A percentile compares a stretch with the other conserved stretches of the same genome.
Evolutionary conservation across 2,888 invertebrate species (phyloP).

Genomic region (Ischnus inquisitorius): DNA sequence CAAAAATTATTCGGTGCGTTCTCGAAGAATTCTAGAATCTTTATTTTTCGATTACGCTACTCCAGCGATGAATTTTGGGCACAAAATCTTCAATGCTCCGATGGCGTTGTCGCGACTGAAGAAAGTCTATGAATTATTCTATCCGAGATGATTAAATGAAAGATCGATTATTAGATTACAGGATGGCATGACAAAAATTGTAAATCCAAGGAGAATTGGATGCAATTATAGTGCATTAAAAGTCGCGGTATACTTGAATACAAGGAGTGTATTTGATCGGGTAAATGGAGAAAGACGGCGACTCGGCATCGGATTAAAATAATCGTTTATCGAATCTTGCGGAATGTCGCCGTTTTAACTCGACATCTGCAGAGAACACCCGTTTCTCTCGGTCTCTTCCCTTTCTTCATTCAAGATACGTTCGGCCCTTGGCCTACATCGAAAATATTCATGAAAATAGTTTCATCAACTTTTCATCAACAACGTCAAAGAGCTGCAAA

Average conservation of each 20-base stretch:
- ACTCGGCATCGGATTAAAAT: slow-evolving; percentile 20
- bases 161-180: slow-evolving; percentile 8
- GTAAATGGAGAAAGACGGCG: slow-evolving; percentile 35
- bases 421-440: slow-evolving; percentile 50
- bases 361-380: background rate
- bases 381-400: background rate
- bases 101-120: background rate
- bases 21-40: background rate
- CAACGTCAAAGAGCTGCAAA: too few species aligned
- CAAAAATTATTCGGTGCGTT: background rate
- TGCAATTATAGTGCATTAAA: background rate
- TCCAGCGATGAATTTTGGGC: background rate
- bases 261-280: background rate
- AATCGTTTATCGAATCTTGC: slow-evolving; percentile 36
- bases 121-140: background rate
- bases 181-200: background rate
- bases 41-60: background rate
- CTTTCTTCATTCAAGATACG: slow-evolving; percentile 27
- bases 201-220: background rate
- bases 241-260: background rate
- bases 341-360: background rate
- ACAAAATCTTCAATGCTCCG: background rate
- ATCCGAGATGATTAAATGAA: background rate
- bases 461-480: slow-evolving; percentile 19
- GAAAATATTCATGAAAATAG: slow-evolving; percentile 34